Conservation (phyloP, 2,797 vertebrate genomes). For the Sebastolobus altivelis region DNA sequence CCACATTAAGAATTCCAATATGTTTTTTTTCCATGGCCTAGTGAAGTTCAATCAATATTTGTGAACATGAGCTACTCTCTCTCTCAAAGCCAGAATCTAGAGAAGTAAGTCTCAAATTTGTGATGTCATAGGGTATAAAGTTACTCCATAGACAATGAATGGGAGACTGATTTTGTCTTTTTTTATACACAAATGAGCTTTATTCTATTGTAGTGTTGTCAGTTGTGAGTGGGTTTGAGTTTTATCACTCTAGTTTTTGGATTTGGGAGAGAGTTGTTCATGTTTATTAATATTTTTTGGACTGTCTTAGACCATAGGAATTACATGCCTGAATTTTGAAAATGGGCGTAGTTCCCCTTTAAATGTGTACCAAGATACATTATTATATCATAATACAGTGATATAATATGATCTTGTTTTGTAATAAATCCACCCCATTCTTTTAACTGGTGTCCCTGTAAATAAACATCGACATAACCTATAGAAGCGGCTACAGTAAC, state of each 20-base stretch:
- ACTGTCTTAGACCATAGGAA: too few species aligned
- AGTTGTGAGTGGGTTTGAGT: not conserved
- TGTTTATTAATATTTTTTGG: not conserved
- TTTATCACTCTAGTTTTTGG: not conserved
- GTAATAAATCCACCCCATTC: slow-evolving; percentile 3
- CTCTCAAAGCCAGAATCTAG: not conserved
- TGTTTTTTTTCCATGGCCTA: too few species aligned
- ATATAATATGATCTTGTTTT: not conserved
- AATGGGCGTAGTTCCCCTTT: not conserved
- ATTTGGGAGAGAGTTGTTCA: not conserved
- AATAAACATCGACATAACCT: not conserved
- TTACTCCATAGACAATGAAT: not conserved
- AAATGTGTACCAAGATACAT: not conserved
- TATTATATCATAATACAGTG: not conserved
- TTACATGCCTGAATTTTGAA: not conserved
- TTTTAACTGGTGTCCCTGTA: not conserved
- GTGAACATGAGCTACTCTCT: not conserved
- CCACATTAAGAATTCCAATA: too few species aligned
- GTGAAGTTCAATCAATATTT: not conserved
- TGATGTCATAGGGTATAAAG: not conserved
- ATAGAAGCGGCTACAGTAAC: not conserved
- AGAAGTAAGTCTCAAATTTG: not conserved
- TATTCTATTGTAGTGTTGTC: not conserved
- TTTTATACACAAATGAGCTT: not conserved
- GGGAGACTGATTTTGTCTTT: not conserved